These are phyloP conservation scores for Hydropotes inermis DNA, from an alignment of 2,113 vertebrate species.

Conservation along the genomic window DNA sequence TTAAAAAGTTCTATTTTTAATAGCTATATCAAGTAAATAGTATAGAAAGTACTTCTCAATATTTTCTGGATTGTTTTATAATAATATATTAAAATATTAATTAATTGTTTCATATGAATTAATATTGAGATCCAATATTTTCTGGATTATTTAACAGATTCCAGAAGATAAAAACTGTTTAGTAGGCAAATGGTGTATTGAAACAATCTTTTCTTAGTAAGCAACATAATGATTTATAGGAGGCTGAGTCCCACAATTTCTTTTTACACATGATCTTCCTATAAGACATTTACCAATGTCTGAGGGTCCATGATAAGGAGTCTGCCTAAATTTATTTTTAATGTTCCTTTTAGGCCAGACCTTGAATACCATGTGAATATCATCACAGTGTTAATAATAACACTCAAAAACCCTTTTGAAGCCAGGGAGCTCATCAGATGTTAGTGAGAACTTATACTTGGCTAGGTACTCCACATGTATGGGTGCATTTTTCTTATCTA, in stretches of 20 bases:
- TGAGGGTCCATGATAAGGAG: neutral
- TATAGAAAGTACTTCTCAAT: constrained; percentile 65
- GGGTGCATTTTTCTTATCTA: neutral
- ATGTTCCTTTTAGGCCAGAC: constrained; percentile 43
- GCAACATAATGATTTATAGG: neutral
- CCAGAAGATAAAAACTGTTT: constrained; percentile 62
- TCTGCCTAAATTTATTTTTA: neutral
- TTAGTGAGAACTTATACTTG: neutral
- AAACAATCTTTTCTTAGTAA: constrained; percentile 65
- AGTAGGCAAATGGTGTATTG: constrained; percentile 55
- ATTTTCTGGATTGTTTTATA: constrained; percentile 60
- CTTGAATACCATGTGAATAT: constrained; percentile 21
- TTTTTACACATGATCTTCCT: constrained; percentile 31
- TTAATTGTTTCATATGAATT: too few species aligned
- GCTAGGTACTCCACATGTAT: neutral
- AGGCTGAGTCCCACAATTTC: neutral
- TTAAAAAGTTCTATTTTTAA: constrained; percentile 71
- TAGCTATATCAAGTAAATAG: constrained; percentile 75
- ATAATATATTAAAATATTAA: too few species aligned
- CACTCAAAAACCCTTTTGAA: neutral
- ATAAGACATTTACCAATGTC: constrained; percentile 12
- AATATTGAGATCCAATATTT: too few species aligned
- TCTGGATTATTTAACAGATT: constrained; percentile 62
- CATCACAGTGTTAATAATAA: constrained; percentile 40
- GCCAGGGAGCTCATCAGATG: neutral